A percentile compares a stretch with the other conserved stretches of the same genome.
Evolutionary conservation across 2,797 vertebrate genomes (phyloP).

Genomic region (Cryptoblepharus egeriae): DNA sequence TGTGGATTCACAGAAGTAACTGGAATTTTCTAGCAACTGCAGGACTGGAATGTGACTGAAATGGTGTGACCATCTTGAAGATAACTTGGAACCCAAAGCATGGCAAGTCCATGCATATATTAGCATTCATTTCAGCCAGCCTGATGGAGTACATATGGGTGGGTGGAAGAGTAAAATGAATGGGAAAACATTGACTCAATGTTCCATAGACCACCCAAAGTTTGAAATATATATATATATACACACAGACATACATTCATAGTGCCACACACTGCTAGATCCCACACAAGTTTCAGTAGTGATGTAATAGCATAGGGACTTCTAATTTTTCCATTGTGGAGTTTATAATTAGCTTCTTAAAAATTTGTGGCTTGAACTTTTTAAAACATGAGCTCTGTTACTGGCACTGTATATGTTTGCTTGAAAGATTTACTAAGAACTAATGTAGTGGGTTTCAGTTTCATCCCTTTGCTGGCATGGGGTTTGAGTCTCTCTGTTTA

Average conservation of each 20-base stretch:
- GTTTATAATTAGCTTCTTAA: slow-evolving; percentile 42
- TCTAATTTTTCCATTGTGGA: slow-evolving; percentile 42
- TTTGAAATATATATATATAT: not conserved
- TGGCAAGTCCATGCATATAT: accelerated
- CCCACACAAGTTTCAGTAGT: not conserved
- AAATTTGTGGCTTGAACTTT: not conserved
- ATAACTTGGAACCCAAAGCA: not conserved
- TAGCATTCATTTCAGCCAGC: not conserved
- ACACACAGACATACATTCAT: not conserved
- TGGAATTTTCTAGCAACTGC: not conserved
- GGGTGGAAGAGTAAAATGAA: not conserved
- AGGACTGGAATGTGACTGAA: not conserved
- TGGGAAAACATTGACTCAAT: not conserved
- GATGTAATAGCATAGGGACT: slow-evolving; percentile 36
- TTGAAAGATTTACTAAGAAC: slow-evolving; percentile 54
- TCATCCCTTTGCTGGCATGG: slow-evolving; percentile 52
- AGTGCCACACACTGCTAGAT: slow-evolving; percentile 15
- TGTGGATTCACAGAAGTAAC: not conserved
- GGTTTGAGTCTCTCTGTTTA: slow-evolving; percentile 33
- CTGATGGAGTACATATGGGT: not conserved
- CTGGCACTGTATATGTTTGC: slow-evolving; percentile 57
- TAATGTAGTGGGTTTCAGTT: slow-evolving; percentile 48
- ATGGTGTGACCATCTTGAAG: slow-evolving; percentile 5
- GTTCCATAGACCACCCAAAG: slow-evolving; percentile 20
- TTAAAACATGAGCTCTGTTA: slow-evolving; percentile 58